Evolutionary conservation across 1,140 invertebrate genomes (phyloP).

Genomic region (Megalopta genalis): DNA sequence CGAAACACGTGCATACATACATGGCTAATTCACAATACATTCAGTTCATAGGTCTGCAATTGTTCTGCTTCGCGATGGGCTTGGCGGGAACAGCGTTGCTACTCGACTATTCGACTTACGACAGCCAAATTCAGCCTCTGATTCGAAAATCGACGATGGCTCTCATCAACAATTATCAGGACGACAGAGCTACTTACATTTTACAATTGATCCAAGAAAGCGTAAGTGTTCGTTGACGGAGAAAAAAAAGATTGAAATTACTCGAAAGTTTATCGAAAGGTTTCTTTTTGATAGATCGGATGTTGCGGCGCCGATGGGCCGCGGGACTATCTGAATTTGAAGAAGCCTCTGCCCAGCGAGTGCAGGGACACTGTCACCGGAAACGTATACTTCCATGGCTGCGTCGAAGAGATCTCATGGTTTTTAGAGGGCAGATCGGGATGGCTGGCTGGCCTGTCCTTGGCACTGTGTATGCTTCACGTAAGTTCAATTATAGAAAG

Average conservation of each 20-base stretch:
- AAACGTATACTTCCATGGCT: conserved; percentile 92
- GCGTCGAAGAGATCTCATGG: conserved; percentile 91
- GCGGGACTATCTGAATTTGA: conserved; percentile 87
- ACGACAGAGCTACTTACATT: conserved; percentile 82
- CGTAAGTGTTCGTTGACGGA: conserved; percentile 79
- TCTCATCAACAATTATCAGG: conserved; percentile 86
- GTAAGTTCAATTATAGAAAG: conserved; percentile 79
- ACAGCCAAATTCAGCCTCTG: conserved; percentile 88
- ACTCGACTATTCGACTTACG: conserved; percentile 88
- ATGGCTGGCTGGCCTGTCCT: conserved; percentile 90
- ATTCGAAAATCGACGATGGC: conserved; percentile 84
- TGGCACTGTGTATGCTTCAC: conserved; percentile 86
- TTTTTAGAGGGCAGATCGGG: conserved; percentile 90
- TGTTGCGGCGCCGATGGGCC: conserved; percentile 92
- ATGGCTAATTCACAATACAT: conserved; percentile 65
- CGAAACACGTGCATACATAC: too few species aligned
- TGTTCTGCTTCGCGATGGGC: conserved; percentile 85
- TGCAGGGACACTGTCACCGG: conserved; percentile 93
- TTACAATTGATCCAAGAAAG: conserved; percentile 91
- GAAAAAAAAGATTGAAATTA: neutral
- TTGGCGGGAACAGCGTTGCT: conserved; percentile 88
- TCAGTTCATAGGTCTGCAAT: conserved; percentile 86
- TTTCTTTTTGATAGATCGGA: conserved; percentile 83
- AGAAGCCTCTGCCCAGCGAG: conserved; percentile 88
- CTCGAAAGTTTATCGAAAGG: neutral